phyloP scores from a whole-genome alignment of 2,888 invertebrate genomes.

The Esperia sulphurella region DNA sequence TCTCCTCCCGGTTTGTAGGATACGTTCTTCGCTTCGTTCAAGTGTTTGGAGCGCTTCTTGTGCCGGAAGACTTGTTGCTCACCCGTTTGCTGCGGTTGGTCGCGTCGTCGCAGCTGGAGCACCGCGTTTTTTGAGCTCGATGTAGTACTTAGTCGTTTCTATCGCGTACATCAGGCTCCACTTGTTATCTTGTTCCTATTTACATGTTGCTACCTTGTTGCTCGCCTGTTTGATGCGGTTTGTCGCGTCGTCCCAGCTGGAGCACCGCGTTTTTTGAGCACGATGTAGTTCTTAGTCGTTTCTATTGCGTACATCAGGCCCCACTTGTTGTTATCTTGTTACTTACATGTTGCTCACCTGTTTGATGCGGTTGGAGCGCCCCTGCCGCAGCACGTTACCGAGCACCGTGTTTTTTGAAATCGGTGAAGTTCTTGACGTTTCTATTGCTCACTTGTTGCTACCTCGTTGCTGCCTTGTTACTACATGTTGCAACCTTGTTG shows the following conservation, averaged over 20 bases:
- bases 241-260: not conserved
- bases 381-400: constrained; percentile 63
- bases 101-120: constrained; percentile 74
- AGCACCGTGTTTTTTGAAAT: not conserved
- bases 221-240: not conserved
- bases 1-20: too few species aligned
- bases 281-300: not conserved
- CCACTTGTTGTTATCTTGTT: not conserved
- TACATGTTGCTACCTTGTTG: too few species aligned
- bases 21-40: too few species aligned
- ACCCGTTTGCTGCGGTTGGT: constrained; percentile 76
- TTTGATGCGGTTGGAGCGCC: constrained; percentile 23
- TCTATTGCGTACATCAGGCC: not conserved
- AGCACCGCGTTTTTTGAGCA: not conserved
- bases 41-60: too few species aligned
- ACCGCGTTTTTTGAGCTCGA: constrained; percentile 74
- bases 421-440: not conserved
- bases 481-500: not conserved
- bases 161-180: constrained; percentile 17
- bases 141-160: constrained; percentile 37
- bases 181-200: too few species aligned
- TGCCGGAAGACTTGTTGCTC: not conserved
- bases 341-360: constrained; percentile 43
- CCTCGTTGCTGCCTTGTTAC: not conserved
- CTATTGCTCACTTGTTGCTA: not conserved